phyloP scores from a whole-genome alignment of 2,888 invertebrate genomes.

The Drosophila eohydei region DNA sequence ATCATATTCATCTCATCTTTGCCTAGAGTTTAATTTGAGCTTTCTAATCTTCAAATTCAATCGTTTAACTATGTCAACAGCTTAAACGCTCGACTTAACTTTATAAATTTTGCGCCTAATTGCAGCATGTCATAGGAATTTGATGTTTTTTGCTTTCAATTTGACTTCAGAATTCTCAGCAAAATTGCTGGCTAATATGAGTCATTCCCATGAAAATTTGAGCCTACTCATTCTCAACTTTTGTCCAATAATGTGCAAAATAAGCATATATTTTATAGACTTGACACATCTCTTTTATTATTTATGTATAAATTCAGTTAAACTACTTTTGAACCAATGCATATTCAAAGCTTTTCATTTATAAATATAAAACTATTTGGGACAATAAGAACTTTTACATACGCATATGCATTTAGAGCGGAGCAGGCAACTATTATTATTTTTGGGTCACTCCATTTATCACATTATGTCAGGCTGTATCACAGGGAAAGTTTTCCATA shows the following conservation, averaged over 20 bases:
- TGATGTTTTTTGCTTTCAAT: background rate
- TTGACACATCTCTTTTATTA: background rate
- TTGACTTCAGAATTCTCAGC: background rate
- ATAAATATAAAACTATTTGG: background rate
- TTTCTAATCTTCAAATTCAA: no score
- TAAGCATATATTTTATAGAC: background rate
- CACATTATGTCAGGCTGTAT: slow-evolving; percentile 20
- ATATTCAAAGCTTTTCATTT: slow-evolving; percentile 1
- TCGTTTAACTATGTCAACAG: no score
- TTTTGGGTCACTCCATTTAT: slow-evolving; percentile 14
- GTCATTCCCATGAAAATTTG: slow-evolving; percentile 1
- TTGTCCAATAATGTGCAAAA: background rate
- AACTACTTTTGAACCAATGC: background rate
- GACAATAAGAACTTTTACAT: no score
- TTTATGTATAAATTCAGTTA: background rate
- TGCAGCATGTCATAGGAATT: background rate
- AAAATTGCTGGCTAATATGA: background rate
- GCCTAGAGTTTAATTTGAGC: no score
- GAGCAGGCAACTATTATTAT: background rate
- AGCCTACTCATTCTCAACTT: background rate
- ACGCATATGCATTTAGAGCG: no score
- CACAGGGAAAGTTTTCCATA: background rate
- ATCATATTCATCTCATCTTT: no score
- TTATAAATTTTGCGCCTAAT: no score
- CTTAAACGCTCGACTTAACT: no score